Evolutionary conservation across 2,888 invertebrate genomes (phyloP), one percentile per base, ranked within the genome.

Genomic region (Himalopsyche japonica): DNA sequence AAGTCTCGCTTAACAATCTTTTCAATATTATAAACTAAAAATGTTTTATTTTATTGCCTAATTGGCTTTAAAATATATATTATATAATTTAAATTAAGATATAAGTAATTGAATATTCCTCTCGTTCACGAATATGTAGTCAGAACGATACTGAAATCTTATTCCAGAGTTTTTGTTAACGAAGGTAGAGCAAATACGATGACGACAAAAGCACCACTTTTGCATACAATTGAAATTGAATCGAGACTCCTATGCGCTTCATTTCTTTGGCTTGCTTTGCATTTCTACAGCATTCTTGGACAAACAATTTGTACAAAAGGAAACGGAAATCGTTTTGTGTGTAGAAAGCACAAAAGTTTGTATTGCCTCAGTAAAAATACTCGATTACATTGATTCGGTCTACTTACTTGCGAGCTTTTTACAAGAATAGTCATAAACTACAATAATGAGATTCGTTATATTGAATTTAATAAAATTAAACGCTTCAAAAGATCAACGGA

Each of bases 221-320:
- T 70, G 70, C 70, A 70, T 70, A 70, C 70, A 70, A 70, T 70
- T 70, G 70, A 70, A 70, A 70, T 70, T 70, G 70, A 70, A 70
- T 70, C 30, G 70, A 70, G 70, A 27, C 70, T 70, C 70, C 70
- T 27, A 27, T 70, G 27, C 70, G 70, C 70, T 70, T 70, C 70
- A 70, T 70, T 70, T 70, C 70, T 70, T 70, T 70, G 70, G 30
- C 70, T 70, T 70, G 70, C 70, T 70, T 70, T 70, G 70, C 70
- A 70, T 70, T 70, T 70, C 70, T 30, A 70, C 70, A 70, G 70
- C 70, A 70, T 70, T 70, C 70, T 70, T 70, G 70, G 70, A 70
- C 70, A 70, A 70, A 70, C 70, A 70, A 70, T 70, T 70, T 70
- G 70, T 70, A 70, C 27, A 70, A 70, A 70, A 27, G 70, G 24